phyloP scores from a whole-genome alignment of 2,888 invertebrate species.

The Malthinus flaveolus region DNA sequence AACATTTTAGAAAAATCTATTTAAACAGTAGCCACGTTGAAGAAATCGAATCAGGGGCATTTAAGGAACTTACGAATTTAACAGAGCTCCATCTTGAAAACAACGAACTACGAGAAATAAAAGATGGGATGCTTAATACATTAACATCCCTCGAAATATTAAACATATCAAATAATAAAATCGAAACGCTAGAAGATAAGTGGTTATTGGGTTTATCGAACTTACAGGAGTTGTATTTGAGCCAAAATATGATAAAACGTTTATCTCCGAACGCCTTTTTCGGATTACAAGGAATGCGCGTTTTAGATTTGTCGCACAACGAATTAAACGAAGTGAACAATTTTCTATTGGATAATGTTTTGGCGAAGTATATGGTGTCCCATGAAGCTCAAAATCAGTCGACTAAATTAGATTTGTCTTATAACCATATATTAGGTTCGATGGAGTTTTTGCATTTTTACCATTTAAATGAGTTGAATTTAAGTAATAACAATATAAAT shows the following conservation, averaged over 20 bases:
- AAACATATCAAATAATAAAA: neutral
- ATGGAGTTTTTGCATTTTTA: neutral
- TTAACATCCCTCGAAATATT: neutral
- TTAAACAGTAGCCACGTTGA: neutral
- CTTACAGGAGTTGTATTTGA: conserved; percentile 1
- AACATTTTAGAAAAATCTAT: neutral
- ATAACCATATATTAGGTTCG: neutral
- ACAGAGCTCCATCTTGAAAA: conserved; percentile 5
- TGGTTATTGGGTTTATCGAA: conserved; percentile 3
- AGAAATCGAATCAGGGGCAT: conserved; percentile 8
- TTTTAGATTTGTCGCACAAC: neutral
- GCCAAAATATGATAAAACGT: neutral
- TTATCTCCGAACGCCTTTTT: neutral
- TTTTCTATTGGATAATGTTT: neutral
- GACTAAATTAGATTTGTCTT: neutral
- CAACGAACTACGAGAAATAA: conserved; percentile 1
- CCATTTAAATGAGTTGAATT: neutral
- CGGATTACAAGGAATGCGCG: neutral
- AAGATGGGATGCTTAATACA: neutral
- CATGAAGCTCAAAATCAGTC: too few relatives aligned
- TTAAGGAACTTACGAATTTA: neutral
- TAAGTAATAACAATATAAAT: neutral
- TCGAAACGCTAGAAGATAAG: neutral
- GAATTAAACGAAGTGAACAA: neutral
- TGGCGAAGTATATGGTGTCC: neutral